Conservation (phyloP, 2,888 invertebrate genomes). For the Euphydryas editha region DNA sequence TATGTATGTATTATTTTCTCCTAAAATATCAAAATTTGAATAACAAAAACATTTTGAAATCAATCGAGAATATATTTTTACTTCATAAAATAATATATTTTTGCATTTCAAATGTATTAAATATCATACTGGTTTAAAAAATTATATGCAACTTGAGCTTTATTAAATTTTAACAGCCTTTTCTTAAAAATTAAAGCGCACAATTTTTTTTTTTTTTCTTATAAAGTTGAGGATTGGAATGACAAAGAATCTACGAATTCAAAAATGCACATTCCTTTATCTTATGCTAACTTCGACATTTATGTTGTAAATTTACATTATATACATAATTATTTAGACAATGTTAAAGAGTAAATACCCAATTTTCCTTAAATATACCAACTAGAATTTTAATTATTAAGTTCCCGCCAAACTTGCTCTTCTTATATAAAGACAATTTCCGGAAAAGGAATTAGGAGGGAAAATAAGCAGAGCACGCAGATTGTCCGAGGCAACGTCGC, state of each 20-base stretch:
- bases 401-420: constrained; percentile 66
- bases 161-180: background rate
- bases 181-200: background rate
- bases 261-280: background rate
- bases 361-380: constrained; percentile 44
- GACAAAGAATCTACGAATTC: background rate
- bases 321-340: background rate
- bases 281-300: background rate
- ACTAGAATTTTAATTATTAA: constrained; percentile 56
- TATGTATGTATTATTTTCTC: too few species aligned
- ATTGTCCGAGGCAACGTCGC: constrained; percentile 81
- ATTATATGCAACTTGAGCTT: background rate
- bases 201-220: background rate
- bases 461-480: constrained; percentile 84
- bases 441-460: constrained; percentile 81
- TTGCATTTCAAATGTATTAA: too few species aligned
- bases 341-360: constrained; percentile 12
- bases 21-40: too few species aligned
- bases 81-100: too few species aligned
- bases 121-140: background rate
- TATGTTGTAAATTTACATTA: background rate
- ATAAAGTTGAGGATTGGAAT: background rate
- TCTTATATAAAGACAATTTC: constrained; percentile 82
- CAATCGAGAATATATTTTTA: too few species aligned
- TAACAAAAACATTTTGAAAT: too few species aligned